Evolutionary conservation across 2,797 vertebrate species (phyloP).

Genomic region (Malurus splendens): DNA sequence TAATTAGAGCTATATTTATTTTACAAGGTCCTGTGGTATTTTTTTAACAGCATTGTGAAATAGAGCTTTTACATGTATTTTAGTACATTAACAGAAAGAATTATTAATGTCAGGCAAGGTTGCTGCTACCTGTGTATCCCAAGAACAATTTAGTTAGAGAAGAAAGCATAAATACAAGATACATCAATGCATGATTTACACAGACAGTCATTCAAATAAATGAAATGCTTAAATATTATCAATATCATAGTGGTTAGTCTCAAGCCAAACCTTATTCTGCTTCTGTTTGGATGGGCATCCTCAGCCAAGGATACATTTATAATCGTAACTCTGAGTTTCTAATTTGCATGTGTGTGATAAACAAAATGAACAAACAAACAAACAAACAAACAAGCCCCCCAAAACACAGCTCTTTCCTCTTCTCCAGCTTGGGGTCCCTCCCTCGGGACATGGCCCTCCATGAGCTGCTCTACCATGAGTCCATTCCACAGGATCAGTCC

Average conservation of each 20-base stretch:
- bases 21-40: background rate
- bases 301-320: background rate
- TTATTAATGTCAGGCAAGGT: background rate
- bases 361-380: background rate
- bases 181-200: background rate
- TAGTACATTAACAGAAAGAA: background rate
- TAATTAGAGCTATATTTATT: constrained; percentile 55
- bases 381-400: background rate
- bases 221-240: too few species aligned
- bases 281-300: background rate
- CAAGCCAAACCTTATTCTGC: background rate
- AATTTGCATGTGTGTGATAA: background rate
- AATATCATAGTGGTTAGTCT: background rate
- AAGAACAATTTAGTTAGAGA: background rate
- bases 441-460: too few species aligned
- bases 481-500: too few species aligned
- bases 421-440: background rate
- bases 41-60: background rate
- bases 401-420: background rate
- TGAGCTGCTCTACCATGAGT: too few species aligned
- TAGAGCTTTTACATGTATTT: background rate
- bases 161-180: background rate
- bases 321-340: background rate
- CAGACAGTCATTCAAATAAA: background rate
- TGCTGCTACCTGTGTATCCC: background rate